Percentiles rank a stretch among this genome's conserved stretches.
These are phyloP conservation scores for Meriones unguiculatus DNA, from an alignment of 2,113 vertebrate species.

Conservation along the genomic window DNA sequence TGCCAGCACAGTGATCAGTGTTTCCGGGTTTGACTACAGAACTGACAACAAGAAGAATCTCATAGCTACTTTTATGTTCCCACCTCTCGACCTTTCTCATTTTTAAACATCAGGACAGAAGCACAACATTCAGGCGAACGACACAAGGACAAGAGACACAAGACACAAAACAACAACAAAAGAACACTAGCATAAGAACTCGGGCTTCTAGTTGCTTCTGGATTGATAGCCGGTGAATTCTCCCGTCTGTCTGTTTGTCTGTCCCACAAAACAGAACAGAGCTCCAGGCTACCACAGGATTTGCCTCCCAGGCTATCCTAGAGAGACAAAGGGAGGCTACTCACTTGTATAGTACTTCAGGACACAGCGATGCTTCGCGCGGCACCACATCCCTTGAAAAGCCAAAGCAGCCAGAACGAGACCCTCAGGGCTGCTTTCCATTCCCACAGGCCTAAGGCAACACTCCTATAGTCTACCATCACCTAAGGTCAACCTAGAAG, in stretches of 20 bases:
- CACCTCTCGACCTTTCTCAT: neutral
- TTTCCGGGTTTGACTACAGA: neutral
- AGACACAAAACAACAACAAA: no score
- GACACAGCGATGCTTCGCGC: neutral
- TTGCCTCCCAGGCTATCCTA: neutral
- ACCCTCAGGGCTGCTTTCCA: neutral
- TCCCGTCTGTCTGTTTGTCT: neutral
- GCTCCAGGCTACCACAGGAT: neutral
- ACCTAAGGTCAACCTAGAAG: neutral
- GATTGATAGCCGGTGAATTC: neutral
- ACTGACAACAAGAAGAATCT: constrained; percentile 36
- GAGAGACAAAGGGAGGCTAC: neutral
- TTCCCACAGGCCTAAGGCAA: neutral
- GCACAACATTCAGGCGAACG: neutral
- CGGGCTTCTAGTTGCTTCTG: neutral
- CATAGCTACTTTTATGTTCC: constrained; percentile 5
- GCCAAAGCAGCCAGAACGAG: neutral
- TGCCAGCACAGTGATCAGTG: constrained; percentile 35
- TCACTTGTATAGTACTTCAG: neutral
- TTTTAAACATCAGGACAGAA: neutral
- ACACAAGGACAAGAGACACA: neutral
- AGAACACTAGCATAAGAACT: neutral
- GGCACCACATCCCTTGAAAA: neutral
- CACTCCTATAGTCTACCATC: neutral
- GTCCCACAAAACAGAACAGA: neutral